Base-by-base conservation (phyloP, 2,888 invertebrate species). In the Tetragonisca angustula region DNA sequence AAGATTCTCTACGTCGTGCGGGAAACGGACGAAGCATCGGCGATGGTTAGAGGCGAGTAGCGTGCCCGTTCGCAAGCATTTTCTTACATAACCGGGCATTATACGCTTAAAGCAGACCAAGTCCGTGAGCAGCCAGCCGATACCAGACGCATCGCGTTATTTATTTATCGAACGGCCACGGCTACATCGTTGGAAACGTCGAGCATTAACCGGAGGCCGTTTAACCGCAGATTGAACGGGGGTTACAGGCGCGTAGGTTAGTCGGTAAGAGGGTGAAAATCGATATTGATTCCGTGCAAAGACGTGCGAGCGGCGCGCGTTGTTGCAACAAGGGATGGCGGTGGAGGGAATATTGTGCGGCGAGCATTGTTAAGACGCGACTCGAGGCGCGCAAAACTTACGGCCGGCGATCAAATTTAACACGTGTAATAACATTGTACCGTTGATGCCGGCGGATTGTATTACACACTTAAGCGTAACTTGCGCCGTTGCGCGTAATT, bases 401-500 rank as follows among this genome's bases (percentile, higher is more conserved):
- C 85, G 85, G 81, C 84, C 65, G 65, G 84, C 81, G 87, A 90
- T 90, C 90, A 90, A 89, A 89, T 89, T 87, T 89, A 88, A 89
- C 90, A 88, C 89, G 87, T 86, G 87, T 89, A 87, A 89, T 90
- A 90, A 89, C 87, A 88, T 85, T 84, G 88, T 83, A 76, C 87
- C 85, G 85, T 88, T 90, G 88, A 88, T 84, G 85, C 77, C 70
- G 67, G 36, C 59, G 80, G 83, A 89, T 89, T 84, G 84, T 84
- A 90, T 90, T 90, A 88, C 90, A 87, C 87, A 76, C 86, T 90
- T 87, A 83, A 90, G 86, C 87, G 87, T 90, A 90, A 90, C 88
- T 88, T 83, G 85, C 79, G 84, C 86, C 80, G 83, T 76, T 83
- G 77, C 78, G 83, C 79, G 85, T 90, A 89, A 90, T 87, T 88